Conservation (phyloP, 2,888 invertebrate genomes). For the Oxystoma pomonae region DNA sequence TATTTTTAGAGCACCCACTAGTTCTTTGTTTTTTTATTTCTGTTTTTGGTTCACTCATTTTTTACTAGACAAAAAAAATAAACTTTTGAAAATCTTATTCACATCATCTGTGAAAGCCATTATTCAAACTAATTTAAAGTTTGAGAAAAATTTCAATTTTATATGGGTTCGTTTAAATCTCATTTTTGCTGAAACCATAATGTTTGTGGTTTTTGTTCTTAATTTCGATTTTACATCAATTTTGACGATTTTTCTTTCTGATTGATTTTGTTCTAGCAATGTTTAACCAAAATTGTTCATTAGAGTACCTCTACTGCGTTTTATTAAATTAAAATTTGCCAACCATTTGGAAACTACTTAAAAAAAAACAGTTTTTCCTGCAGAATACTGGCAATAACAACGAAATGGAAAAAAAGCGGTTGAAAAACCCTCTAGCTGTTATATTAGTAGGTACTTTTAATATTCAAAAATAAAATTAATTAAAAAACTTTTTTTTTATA, state of each 20-base stretch:
- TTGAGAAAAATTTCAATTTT: neutral
- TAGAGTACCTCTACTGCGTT: neutral
- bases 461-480: too few relatives aligned
- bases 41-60: neutral
- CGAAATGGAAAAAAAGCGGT: too few relatives aligned
- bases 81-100: neutral
- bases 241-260: neutral
- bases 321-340: too few relatives aligned
- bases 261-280: neutral
- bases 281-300: neutral
- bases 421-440: too few relatives aligned
- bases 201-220: neutral
- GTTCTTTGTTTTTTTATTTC: neutral
- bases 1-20: neutral
- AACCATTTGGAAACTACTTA: too few relatives aligned
- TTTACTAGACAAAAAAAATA: neutral
- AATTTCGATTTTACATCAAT: neutral
- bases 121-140: neutral
- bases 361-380: too few relatives aligned
- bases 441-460: too few relatives aligned
- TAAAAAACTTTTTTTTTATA: too few relatives aligned
- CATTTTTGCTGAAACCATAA: neutral
- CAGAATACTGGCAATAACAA: too few relatives aligned
- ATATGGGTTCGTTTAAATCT: neutral
- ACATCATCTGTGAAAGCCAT: neutral